Evolutionary conservation across 1,140 invertebrate genomes (phyloP).

Genomic region (Tribolium madens): DNA sequence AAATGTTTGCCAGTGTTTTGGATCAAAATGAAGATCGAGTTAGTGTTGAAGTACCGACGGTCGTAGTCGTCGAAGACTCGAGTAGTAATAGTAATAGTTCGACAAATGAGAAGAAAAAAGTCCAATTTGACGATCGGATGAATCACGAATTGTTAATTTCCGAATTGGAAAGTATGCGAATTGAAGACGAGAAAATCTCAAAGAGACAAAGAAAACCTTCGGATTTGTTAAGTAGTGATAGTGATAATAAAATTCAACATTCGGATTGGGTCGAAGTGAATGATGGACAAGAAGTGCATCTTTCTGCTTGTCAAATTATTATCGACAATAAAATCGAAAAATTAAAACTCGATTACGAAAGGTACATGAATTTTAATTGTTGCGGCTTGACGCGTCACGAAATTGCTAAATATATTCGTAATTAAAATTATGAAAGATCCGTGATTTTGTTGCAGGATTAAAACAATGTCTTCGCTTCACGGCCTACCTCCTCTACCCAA

Average conservation of each 20-base stretch:
- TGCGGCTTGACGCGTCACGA: too few relatives aligned
- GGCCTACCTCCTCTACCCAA: constrained; percentile 86
- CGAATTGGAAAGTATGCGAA: constrained; percentile 70
- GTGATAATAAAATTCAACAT: constrained; percentile 63
- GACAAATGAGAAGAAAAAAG: constrained; percentile 62
- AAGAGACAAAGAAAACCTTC: constrained; percentile 62
- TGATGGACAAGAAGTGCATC: constrained; percentile 63
- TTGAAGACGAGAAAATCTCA: constrained; percentile 65
- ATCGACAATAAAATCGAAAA: constrained; percentile 59
- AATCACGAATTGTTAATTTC: constrained; percentile 72
- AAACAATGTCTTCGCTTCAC: constrained; percentile 76
- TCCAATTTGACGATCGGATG: constrained; percentile 68
- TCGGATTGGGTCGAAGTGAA: constrained; percentile 67
- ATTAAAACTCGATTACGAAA: constrained; percentile 52
- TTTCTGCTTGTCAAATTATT: constrained; percentile 67
- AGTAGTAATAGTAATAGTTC: constrained; percentile 57
- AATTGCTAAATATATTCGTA: too few relatives aligned
- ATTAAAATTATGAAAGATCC: not conserved
- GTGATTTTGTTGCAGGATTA: constrained; percentile 60
- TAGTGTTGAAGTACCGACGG: constrained; percentile 45
- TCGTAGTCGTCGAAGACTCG: constrained; percentile 56
- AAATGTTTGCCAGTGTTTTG: constrained; percentile 63
- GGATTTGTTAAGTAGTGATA: constrained; percentile 48
- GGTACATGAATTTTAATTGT: constrained; percentile 28
- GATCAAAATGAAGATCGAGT: constrained; percentile 47